Evolutionary conservation across 1,140 invertebrate species (phyloP).

Genomic region (Drosophila ogumai): DNA sequence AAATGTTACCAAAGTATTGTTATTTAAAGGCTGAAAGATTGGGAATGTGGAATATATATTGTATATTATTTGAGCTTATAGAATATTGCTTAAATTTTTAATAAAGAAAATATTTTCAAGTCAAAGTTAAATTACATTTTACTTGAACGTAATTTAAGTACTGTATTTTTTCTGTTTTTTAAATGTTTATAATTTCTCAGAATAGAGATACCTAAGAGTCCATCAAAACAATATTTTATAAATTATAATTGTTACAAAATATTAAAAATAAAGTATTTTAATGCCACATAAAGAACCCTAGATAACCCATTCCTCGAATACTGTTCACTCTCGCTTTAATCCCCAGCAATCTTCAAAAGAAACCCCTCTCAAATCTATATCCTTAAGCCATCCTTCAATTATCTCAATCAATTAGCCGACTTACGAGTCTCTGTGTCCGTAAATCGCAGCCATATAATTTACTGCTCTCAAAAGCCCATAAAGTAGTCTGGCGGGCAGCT

Average conservation of each 20-base stretch:
- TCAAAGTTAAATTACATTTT: too few species aligned
- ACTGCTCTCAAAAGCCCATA: conserved; percentile 56
- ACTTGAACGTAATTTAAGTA: too few species aligned
- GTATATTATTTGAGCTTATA: too few species aligned
- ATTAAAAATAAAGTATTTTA: background rate
- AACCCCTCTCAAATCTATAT: conserved; percentile 10
- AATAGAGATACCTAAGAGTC: rapidly evolving
- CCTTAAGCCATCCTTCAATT: conserved; percentile 42
- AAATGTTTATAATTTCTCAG: too few species aligned
- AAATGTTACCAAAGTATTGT: too few species aligned
- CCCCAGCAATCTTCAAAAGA: background rate
- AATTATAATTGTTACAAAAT: background rate
- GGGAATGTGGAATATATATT: background rate
- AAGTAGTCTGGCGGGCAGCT: conserved; percentile 56
- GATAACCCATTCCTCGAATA: background rate
- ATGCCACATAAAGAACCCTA: background rate
- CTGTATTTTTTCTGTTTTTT: too few species aligned
- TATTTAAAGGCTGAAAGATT: background rate
- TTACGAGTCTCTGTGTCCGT: conserved; percentile 31
- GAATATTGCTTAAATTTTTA: background rate
- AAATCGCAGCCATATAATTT: conserved; percentile 54
- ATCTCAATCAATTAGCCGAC: conserved; percentile 51
- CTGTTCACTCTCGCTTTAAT: conserved; percentile 2
- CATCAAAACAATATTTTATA: background rate
- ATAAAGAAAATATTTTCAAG: background rate